Evolutionary conservation across 1,140 invertebrate genomes (phyloP), one percentile per base, ranked within the genome.

Genomic region (Apis dorsata): DNA sequence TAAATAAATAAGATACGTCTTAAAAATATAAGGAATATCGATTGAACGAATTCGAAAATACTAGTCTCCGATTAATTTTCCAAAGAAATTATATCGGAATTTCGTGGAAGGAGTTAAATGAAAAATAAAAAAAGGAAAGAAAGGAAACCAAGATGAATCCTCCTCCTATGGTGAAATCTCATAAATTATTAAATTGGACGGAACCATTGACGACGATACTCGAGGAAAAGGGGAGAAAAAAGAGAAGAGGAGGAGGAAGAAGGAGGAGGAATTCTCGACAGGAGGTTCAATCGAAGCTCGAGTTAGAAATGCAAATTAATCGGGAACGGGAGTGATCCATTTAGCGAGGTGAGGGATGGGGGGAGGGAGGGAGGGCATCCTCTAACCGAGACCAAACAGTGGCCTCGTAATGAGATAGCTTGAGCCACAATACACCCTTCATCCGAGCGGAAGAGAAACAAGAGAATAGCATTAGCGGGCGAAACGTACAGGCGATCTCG

Each of bases 391-490:
- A 87, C 88, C 90, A 91, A 92, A 91, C 89, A 91, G 89, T 90
- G 88, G 90, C 88, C 89, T 84, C 82, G 91, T 92, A 93, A 93
- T 93, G 91, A 91, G 92, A 93, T 93, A 91, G 90, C 90, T 82
- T 83, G 89, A 88, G 92, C 92, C 91, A 90, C 92, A 92, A 92
- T 92, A 92, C 91, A 92, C 90, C 88, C 92, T 93, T 91, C 91
- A 93, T 81, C 88, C 91, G 90, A 88, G 91, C 91, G 92, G 91
- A 93, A 93, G 91, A 92, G 93, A 92, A 93, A 93, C 92, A 93
- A 92, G 92, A 89, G 92, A 93, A 93, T 82, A 88, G 91, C 93
- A 93, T 93, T 93, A 93, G 86, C 88, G 86, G 87, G 89, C 34
- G 85, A 92, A 93, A 92, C 89, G 89, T 91, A 88, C 69, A 83